phyloP scores from a whole-genome alignment of 2,888 invertebrate genomes.

The Scelioninae gen. 1 region DNA sequence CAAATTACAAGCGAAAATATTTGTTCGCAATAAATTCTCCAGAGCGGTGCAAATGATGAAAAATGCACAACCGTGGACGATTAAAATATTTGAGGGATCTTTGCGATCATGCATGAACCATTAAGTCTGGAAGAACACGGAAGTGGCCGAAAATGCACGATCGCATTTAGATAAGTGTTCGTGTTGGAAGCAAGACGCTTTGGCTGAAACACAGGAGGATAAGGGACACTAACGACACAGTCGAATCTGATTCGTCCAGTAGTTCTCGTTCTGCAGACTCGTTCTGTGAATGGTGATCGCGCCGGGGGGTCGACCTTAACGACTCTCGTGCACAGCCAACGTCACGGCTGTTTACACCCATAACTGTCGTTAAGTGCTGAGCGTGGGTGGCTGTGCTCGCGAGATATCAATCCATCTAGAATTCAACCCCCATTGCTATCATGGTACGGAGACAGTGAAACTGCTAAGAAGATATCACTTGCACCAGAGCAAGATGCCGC shows the following conservation, averaged over 20 bases:
- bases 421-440: no score
- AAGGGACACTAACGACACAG: constrained; percentile 74
- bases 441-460: no score
- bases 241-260: constrained; percentile 75
- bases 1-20: constrained; percentile 33
- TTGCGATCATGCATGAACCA: constrained; percentile 52
- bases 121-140: constrained; percentile 47
- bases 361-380: no score
- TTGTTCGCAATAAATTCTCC: constrained; percentile 29
- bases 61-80: constrained; percentile 49
- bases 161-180: constrained; percentile 62
- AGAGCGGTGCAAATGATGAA: constrained; percentile 33
- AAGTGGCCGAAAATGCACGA: constrained; percentile 66
- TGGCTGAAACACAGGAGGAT: constrained; percentile 63
- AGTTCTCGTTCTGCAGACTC: no score
- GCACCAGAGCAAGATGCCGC: no score
- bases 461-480: no score
- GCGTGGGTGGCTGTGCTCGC: no score
- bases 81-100: constrained; percentile 58
- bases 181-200: constrained; percentile 50
- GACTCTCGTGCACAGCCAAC: no score
- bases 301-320: no score
- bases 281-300: no score
- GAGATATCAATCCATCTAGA: no score
- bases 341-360: no score